A percentile compares a stretch with the other conserved stretches of the same genome.
Conservation (phyloP, 2,113 vertebrate species). For the Gymnocephalus cernua region DNA sequence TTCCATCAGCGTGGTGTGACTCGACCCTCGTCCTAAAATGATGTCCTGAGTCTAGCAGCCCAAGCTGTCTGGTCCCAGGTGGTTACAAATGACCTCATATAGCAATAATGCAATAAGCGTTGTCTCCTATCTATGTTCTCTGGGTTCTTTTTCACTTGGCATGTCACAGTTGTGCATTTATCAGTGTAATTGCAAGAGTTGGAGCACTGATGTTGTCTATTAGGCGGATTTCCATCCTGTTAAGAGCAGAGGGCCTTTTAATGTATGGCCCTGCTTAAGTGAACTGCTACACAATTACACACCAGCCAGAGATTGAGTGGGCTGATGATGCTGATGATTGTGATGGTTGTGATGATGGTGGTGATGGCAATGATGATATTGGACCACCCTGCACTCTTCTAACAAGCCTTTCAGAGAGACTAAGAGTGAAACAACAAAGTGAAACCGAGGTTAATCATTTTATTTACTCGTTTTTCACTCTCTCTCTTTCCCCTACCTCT, state of each 20-base stretch:
- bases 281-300: slow-evolving; percentile 77
- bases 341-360: slow-evolving; percentile 40
- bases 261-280: slow-evolving; percentile 78
- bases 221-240: slow-evolving; percentile 84
- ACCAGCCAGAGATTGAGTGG: slow-evolving; percentile 66
- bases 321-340: slow-evolving; percentile 71
- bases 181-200: slow-evolving; percentile 85
- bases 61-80: slow-evolving; percentile 62
- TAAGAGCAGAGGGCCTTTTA: slow-evolving; percentile 84
- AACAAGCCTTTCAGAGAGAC: slow-evolving; percentile 70
- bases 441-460: slow-evolving; percentile 84
- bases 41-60: slow-evolving; percentile 66
- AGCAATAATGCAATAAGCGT: slow-evolving; percentile 82
- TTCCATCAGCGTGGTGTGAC: background rate
- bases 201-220: slow-evolving; percentile 86
- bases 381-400: slow-evolving; percentile 64
- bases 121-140: slow-evolving; percentile 79
- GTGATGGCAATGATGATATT: slow-evolving; percentile 70
- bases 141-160: slow-evolving; percentile 78
- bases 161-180: slow-evolving; percentile 85
- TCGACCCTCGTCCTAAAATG: slow-evolving; percentile 45
- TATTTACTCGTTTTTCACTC: slow-evolving; percentile 75
- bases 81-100: slow-evolving; percentile 81
- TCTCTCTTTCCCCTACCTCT: slow-evolving; percentile 25
- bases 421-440: slow-evolving; percentile 71